phyloP scores from a whole-genome alignment of 2,797 vertebrate genomes.

The Menidia menidia region DNA sequence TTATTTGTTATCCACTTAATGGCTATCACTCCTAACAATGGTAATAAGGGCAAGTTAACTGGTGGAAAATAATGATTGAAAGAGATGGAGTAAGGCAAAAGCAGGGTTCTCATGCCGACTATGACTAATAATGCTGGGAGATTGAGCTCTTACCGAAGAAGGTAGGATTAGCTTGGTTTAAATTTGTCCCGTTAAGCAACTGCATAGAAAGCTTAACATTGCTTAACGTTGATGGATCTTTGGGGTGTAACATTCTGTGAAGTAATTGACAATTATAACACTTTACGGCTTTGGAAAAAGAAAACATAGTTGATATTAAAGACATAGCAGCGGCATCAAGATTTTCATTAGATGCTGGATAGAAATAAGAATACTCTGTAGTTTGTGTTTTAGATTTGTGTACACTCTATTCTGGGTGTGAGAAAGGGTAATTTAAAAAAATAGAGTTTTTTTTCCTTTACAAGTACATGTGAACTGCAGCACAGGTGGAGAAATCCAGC shows the following conservation, averaged over 20 bases:
- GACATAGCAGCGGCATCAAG: too few species aligned
- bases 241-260: too few species aligned
- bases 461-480: neutral
- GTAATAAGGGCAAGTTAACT: neutral
- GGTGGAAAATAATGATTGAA: neutral
- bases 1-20: neutral
- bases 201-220: too few species aligned
- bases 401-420: conserved; percentile 4
- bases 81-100: neutral
- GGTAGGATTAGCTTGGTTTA: neutral
- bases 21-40: neutral
- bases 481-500: conserved; percentile 25
- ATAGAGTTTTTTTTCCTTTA: neutral
- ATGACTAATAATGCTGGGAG: neutral
- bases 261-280: too few species aligned
- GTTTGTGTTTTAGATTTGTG: neutral
- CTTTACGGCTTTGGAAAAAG: too few species aligned
- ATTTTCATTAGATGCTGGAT: too few species aligned
- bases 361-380: neutral
- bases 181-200: too few species aligned
- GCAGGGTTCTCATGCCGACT: neutral
- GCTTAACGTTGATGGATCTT: too few species aligned
- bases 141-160: neutral
- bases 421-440: too few species aligned
- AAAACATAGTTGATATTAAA: too few species aligned